These are phyloP conservation scores for Drosophila sproati DNA, from an alignment of 1,140 invertebrate genomes.

Conservation along the genomic window DNA sequence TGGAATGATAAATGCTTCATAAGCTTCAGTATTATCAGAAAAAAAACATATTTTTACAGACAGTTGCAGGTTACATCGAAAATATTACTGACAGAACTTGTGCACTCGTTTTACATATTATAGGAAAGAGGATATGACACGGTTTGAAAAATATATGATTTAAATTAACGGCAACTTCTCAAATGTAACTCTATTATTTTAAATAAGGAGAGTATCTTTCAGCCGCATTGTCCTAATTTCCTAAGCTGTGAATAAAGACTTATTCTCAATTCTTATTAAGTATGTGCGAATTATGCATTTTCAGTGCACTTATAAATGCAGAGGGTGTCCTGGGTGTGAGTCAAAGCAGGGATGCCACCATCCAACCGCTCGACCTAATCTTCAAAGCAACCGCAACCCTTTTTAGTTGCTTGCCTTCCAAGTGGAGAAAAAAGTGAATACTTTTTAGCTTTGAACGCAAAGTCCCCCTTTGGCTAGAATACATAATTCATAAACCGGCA, in stretches of 20 bases:
- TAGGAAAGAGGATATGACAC: no score
- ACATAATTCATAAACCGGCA: slow-evolving; percentile 72
- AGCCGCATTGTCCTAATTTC: background rate
- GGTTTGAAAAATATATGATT: no score
- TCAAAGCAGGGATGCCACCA: background rate
- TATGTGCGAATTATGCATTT: slow-evolving; percentile 61
- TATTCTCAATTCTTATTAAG: slow-evolving; percentile 47
- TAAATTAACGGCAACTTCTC: background rate
- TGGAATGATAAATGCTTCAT: background rate
- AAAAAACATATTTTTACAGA: background rate
- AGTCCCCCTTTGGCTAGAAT: slow-evolving; percentile 61
- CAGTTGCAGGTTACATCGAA: slow-evolving; percentile 12
- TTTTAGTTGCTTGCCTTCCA: slow-evolving; percentile 29
- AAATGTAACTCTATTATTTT: no score
- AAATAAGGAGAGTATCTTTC: slow-evolving; percentile 5
- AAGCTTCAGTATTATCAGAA: no score
- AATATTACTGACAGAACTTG: background rate
- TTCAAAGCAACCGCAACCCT: slow-evolving; percentile 68
- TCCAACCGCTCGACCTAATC: slow-evolving; percentile 54
- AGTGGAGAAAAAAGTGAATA: slow-evolving; percentile 41
- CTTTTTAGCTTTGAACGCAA: slow-evolving; percentile 71
- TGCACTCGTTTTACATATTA: background rate
- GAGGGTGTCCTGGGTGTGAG: slow-evolving; percentile 17
- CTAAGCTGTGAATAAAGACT: slow-evolving; percentile 43
- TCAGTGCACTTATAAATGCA: slow-evolving; percentile 49